Evolutionary conservation across 53 echinoderm and acorn worm species (phyloP), one percentile per base, ranked within the genome.

Genomic region (Stichopus horrens): DNA sequence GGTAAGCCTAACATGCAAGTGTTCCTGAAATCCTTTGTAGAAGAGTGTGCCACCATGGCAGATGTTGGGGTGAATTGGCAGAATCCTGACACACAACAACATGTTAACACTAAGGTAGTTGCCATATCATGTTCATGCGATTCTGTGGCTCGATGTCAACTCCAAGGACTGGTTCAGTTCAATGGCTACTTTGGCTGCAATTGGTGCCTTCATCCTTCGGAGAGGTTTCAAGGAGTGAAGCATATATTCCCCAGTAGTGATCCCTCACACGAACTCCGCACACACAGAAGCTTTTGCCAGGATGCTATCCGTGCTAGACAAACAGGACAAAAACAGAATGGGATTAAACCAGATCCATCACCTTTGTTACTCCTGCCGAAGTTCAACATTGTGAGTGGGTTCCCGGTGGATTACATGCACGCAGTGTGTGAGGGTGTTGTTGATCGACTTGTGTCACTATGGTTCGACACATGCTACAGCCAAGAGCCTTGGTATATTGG

Each of bases 101-200:
- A 81, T 53, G 56, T 81, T 55, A 88, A 9, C 23, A 76, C 89
- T 9, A 89, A 63, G 74, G 89, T 91, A 18, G 83, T 90, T 65
- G 88, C 93, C 20, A 68, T 77, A 7, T 76, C 90, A 37, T 90
- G 79, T 23, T 37, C 88, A 14, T 88, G 88, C 65, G 93, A 93
- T 67, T 86, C 79, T n/a, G 93, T 90, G 77, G 91, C 93, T 8
- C 77, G 91, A 75, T 91, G 91, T 58, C 79, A 86, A 20, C 76
- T 93, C 10, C 91, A 89, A 66, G 76, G 91, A 7, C 74, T 91
- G 52, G 81, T 83, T 23, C 91, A 93, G 63, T 93, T 88, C 57
- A 93, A 93, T 83, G 93, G 93, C 4, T 85, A 88, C 14, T 88
- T 86, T 92, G 92, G 90, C 21, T 92, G 92, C 20, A 22, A 21